Conservation (phyloP, 2,797 vertebrate species). For the Danio tinwini region DNA sequence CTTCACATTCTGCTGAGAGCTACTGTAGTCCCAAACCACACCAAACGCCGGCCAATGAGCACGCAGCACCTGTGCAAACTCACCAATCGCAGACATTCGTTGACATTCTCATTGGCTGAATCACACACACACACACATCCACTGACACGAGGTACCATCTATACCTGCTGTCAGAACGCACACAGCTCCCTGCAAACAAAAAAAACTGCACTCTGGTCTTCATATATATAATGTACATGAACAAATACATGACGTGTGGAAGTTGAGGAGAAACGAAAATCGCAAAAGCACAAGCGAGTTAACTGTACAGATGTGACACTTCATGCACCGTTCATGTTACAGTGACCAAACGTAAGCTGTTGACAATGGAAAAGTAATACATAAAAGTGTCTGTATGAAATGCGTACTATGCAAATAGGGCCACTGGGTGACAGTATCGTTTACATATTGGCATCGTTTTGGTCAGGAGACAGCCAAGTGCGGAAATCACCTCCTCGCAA, state of each 20-base stretch:
- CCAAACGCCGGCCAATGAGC: constrained; percentile 14
- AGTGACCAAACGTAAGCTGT: constrained; percentile 86
- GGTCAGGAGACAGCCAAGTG: constrained; percentile 93
- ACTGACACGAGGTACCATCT: constrained; percentile 23
- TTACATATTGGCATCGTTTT: constrained; percentile 98
- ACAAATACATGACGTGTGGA: constrained; percentile 67
- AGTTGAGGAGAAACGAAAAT: constrained; percentile 41
- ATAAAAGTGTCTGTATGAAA: constrained; percentile 98
- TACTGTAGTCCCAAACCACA: constrained; percentile 47
- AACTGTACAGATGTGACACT: constrained; percentile 81
- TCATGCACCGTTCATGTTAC: constrained; percentile 90
- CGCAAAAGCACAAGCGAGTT: constrained; percentile 82
- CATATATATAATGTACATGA: constrained; percentile 73
- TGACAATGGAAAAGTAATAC: constrained; percentile 91
- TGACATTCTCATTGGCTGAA: constrained; percentile 33
- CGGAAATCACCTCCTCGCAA: constrained; percentile 76
- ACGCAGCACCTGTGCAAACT: not conserved
- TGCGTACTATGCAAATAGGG: constrained; percentile 94
- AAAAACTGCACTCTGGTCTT: constrained; percentile 77
- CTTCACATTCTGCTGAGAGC: constrained; percentile 75
- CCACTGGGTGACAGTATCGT: constrained; percentile 93
- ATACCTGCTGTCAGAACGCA: constrained; percentile 58
- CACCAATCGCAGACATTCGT: constrained; percentile 20
- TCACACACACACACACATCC: not conserved
- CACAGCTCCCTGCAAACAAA: constrained; percentile 69